Base-by-base conservation (phyloP, 2,888 invertebrate species). In the Melipona bicolor region DNA sequence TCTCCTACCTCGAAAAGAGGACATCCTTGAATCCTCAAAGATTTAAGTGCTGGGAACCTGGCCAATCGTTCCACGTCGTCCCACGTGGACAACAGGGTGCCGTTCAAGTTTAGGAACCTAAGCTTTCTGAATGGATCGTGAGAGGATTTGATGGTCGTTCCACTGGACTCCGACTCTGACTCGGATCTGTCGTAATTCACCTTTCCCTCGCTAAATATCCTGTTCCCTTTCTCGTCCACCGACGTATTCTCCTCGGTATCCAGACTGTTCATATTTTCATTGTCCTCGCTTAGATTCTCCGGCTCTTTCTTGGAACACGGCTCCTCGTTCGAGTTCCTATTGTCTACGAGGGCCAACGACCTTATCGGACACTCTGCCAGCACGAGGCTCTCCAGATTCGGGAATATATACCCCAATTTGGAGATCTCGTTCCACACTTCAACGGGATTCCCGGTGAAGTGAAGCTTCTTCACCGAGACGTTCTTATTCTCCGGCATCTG, bases 391-490 rank as follows among this genome's bases (percentile, higher is more conserved):
- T 98, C 97, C 90, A 99, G 95, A 92, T 96, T 96, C 0, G 99
- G 98, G 94, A 99, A 99, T 9, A 97, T 96, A 91, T 96, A 96
- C 3, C 98, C 98, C 79, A 99, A 95, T 91, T 98, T 97, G 56
- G 96, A 96, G 75, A 99, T 96, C 94, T 98, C 98, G 85, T 95
- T 95, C 98, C 98, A 99, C 89, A 87, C 36, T 88, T 96, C 96
- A n/a, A 99, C 96, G 0, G 96, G 97, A 95, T 98, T 99, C 56
- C 97, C 97, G 85, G 97, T 98, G 91, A 99, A 97, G 94, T 98
- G 98, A 27, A 99, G 95, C 91, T 97, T 97, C 92, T 96, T 97
- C 71, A 99, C 95, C 54, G 96, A 96, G 24, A 95, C 95, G 92
- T 98, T 98, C 11, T 96, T 95, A 62, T 94, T 94, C 77, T 93